Evolutionary conservation across 1,140 invertebrate genomes (phyloP).

Genomic region (Cylas formicarius): DNA sequence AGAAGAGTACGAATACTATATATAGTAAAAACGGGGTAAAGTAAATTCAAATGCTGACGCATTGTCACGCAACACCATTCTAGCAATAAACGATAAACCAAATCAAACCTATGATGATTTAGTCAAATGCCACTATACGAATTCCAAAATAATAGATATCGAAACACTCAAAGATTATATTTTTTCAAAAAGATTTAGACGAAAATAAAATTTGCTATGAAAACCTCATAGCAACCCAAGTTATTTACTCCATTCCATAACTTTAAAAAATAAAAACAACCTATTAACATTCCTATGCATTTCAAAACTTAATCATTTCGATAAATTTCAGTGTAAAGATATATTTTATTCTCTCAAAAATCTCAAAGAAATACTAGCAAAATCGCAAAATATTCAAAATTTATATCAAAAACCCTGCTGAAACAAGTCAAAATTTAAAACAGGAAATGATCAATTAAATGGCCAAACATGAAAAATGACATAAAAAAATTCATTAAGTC

Average conservation of each 20-base stretch:
- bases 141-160: conserved; percentile 20
- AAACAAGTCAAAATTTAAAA: conserved; percentile 17
- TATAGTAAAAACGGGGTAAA: conserved; percentile 42
- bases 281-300: conserved; percentile 25
- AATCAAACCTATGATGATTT: conserved; percentile 27
- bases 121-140: conserved; percentile 33
- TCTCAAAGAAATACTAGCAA: conserved; percentile 7
- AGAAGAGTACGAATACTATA: conserved; percentile 44
- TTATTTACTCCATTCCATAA: conserved; percentile 20
- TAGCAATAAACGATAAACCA: conserved; percentile 2
- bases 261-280: conserved; percentile 20
- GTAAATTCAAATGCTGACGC: conserved; percentile 41
- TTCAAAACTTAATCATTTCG: conserved; percentile 28
- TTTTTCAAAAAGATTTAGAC: conserved; percentile 32
- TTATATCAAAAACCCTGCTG: conserved; percentile 13
- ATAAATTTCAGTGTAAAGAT: conserved; percentile 30
- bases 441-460: conserved; percentile 30
- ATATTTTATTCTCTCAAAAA: conserved; percentile 30
- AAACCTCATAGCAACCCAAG: conserved; percentile 18
- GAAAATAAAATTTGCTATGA: conserved; percentile 27
- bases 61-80: conserved; percentile 21
- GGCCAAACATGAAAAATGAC: conserved; percentile 38
- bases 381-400: conserved; percentile 7
- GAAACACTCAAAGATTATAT: conserved; percentile 27
- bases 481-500: conserved; percentile 35